Evolutionary conservation across 2,113 vertebrate species (phyloP).

Genomic region (Notarius quadriscutis): DNA sequence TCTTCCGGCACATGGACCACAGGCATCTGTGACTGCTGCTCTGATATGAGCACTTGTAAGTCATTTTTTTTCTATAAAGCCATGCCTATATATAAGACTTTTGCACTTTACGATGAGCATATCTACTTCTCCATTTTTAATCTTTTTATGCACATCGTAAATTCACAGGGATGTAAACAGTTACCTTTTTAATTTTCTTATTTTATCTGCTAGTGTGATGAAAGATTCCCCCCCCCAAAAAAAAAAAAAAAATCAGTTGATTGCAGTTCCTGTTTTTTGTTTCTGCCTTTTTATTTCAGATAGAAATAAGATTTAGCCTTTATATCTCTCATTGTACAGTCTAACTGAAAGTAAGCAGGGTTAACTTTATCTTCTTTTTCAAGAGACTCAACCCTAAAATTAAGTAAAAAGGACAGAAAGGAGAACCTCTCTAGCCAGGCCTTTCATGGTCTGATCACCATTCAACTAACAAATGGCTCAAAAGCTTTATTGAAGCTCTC

Average conservation of each 20-base stretch:
- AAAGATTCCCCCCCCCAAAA: not conserved
- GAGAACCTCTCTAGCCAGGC: not conserved
- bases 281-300: not conserved
- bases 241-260: too few relatives aligned
- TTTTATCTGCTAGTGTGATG: not conserved
- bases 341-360: not conserved
- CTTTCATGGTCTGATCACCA: not conserved
- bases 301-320: not conserved
- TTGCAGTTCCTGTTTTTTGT: not conserved
- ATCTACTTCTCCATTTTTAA: not conserved
- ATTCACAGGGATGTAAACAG: not conserved
- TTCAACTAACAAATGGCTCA: not conserved
- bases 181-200: not conserved
- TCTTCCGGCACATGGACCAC: conserved; percentile 61
- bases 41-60: conserved; percentile 71
- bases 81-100: not conserved
- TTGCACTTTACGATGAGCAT: not conserved
- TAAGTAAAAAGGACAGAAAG: not conserved
- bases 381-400: not conserved
- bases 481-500: not conserved
- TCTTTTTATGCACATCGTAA: not conserved
- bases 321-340: not conserved
- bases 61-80: not conserved
- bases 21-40: conserved; percentile 68
- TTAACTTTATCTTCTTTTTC: not conserved